Percentiles rank a stretch among this genome's conserved stretches.
Conservation (phyloP, 2,113 vertebrate species). For the Sinocyclocheilus anshuiensis region DNA sequence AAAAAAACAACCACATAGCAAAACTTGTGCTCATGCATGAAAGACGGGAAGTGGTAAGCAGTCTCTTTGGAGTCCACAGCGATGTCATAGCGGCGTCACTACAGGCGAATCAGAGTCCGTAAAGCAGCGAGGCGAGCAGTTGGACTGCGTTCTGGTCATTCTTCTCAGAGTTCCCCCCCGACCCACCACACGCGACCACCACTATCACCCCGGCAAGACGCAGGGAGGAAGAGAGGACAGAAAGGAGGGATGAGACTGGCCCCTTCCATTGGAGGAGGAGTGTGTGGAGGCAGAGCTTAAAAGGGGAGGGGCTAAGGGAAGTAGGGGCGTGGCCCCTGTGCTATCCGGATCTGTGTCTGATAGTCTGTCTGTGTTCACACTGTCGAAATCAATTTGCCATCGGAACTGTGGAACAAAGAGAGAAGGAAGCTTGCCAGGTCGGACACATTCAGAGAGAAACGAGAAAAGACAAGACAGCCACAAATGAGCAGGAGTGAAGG, state of each 20-base stretch:
- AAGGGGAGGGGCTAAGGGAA: slow-evolving; percentile 34
- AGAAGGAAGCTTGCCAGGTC: slow-evolving; percentile 88
- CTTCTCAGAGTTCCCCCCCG: slow-evolving; percentile 77
- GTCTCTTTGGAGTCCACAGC: slow-evolving; percentile 74
- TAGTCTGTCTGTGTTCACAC: slow-evolving; percentile 92
- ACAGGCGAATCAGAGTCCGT: slow-evolving; percentile 75
- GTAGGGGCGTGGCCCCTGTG: slow-evolving; percentile 69
- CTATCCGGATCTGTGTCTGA: slow-evolving; percentile 84
- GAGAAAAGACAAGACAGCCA: slow-evolving; percentile 78
- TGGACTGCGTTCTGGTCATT: slow-evolving; percentile 72
- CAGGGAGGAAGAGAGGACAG: slow-evolving; percentile 79
- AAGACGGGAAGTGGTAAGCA: slow-evolving; percentile 76
- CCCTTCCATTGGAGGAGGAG: slow-evolving; percentile 55
- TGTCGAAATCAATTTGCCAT: slow-evolving; percentile 99
- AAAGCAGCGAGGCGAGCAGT: slow-evolving; percentile 76
- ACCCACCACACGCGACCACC: slow-evolving; percentile 80
- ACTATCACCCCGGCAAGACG: slow-evolving; percentile 68
- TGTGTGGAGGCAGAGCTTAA: slow-evolving; percentile 41
- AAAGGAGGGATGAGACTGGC: slow-evolving; percentile 55
- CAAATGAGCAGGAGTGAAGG: slow-evolving; percentile 59
- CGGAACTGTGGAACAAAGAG: slow-evolving; percentile 95
- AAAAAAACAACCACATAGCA: slow-evolving; percentile 68
- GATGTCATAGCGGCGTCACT: slow-evolving; percentile 65
- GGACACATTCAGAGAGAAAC: slow-evolving; percentile 81
- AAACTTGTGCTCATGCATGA: slow-evolving; percentile 77